Conservation (phyloP, 2,797 vertebrate species). For the Scolopax rusticola region DNA sequence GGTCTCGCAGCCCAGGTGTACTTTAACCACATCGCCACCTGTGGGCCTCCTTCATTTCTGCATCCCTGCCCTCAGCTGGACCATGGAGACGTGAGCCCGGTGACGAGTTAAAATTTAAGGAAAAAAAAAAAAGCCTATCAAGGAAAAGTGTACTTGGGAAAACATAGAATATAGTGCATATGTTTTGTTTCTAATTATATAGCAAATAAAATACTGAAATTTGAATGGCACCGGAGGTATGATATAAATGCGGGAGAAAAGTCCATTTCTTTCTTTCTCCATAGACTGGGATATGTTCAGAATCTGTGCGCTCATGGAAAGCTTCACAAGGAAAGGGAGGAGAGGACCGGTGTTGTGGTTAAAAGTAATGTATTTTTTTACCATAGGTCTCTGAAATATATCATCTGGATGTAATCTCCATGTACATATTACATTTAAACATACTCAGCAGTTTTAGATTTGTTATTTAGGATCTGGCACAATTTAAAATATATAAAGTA, state of each 20-base stretch:
- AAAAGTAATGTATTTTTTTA: neutral
- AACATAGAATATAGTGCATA: neutral
- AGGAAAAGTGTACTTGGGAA: neutral
- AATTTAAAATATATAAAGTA: conserved; percentile 57
- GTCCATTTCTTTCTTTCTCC: neutral
- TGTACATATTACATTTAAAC: conserved; percentile 46
- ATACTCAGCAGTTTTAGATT: conserved; percentile 56
- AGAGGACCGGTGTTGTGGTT: neutral
- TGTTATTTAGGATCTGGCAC: conserved; percentile 39
- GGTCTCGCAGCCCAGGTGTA: conserved; percentile 73
- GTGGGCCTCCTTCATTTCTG: conserved; percentile 82
- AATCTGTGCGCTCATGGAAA: neutral
- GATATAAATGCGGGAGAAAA: neutral
- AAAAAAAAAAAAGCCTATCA: neutral
- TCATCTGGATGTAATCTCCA: conserved; percentile 65
- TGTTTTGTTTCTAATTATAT: neutral
- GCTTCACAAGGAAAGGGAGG: neutral
- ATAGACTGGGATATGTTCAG: neutral
- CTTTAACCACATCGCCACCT: conserved; percentile 93
- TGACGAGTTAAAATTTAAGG: neutral
- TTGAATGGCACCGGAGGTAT: neutral
- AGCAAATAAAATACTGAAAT: neutral
- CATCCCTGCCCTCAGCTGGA: conserved; percentile 49
- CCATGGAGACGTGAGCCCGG: neutral
- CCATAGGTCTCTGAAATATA: conserved; percentile 9